These are phyloP conservation scores for Morus bassanus DNA, from an alignment of 2,797 vertebrate genomes.

Conservation along the genomic window DNA sequence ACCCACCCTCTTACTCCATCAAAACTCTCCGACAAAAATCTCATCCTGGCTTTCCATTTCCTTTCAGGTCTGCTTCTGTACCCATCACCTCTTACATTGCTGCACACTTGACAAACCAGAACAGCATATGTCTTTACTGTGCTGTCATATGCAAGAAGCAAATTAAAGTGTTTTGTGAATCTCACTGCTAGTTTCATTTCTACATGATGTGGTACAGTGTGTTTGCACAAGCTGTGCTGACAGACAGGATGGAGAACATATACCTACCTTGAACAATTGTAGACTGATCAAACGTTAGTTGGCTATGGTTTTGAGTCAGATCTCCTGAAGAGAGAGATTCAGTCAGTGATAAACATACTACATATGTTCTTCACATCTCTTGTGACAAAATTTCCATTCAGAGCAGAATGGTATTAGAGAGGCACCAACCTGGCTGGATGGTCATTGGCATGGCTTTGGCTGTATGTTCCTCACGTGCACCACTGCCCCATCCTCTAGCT, in stretches of 20 bases:
- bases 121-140: not conserved
- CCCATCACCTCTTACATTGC: not conserved
- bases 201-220: not conserved
- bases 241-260: not conserved
- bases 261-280: not conserved
- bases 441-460: not conserved
- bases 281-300: not conserved
- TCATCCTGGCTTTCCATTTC: not conserved
- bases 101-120: not conserved
- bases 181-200: not conserved
- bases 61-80: not conserved
- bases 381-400: not conserved
- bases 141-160: conserved; percentile 6
- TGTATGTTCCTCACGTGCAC: not conserved
- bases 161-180: not conserved
- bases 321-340: not conserved
- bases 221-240: conserved; percentile 10
- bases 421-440: rapidly evolving
- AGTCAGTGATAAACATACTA: not conserved
- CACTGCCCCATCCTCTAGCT: not conserved
- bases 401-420: not conserved
- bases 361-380: not conserved
- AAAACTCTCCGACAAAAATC: not conserved
- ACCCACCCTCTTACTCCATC: not conserved
- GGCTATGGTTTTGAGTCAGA: not conserved